Evolutionary conservation across 2,888 invertebrate genomes (phyloP).

Genomic region (Andrena bicolor): DNA sequence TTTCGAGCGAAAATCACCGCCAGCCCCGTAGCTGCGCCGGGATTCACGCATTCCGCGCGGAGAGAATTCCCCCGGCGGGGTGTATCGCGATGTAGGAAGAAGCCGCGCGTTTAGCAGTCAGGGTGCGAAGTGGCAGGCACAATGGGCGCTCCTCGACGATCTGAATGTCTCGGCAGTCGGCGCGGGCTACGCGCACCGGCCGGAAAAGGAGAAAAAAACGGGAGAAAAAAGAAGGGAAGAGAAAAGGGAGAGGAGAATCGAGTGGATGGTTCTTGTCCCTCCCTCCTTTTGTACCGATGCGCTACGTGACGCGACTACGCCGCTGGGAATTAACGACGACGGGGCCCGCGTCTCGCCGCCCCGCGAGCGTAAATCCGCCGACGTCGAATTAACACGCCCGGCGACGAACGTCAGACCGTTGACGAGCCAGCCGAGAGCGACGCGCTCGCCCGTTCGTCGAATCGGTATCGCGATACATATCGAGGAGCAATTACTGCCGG

Average conservation of each 20-base stretch:
- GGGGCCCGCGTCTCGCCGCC: slow-evolving; percentile 8
- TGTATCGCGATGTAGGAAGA: slow-evolving; percentile 45
- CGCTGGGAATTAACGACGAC: slow-evolving; percentile 54
- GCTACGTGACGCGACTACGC: slow-evolving; percentile 67
- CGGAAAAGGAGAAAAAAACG: slow-evolving; percentile 66
- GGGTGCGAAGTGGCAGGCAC: slow-evolving; percentile 68
- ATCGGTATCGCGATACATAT: slow-evolving; percentile 33
- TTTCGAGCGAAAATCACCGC: not conserved
- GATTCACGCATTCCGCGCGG: slow-evolving; percentile 4
- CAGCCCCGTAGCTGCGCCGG: not conserved
- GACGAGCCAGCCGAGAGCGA: not conserved
- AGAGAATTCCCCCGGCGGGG: not conserved
- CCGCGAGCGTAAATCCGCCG: slow-evolving; percentile 52
- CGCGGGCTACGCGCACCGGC: slow-evolving; percentile 59
- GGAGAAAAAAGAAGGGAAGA: slow-evolving; percentile 29
- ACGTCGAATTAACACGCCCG: slow-evolving; percentile 49
- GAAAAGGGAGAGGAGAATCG: slow-evolving; percentile 52
- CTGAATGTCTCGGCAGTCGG: slow-evolving; percentile 70
- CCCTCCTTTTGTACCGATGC: slow-evolving; percentile 53
- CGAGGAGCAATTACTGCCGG: slow-evolving; percentile 27
- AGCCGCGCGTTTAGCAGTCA: slow-evolving; percentile 67
- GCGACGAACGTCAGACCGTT: not conserved
- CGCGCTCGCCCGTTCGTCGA: slow-evolving; percentile 5
- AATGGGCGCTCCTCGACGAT: slow-evolving; percentile 70
- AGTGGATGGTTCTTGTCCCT: slow-evolving; percentile 41